Percentiles rank a stretch among this genome's conserved stretches.
phyloP scores from a whole-genome alignment of 2,888 invertebrate species.

The Hanleya hanleyi region DNA sequence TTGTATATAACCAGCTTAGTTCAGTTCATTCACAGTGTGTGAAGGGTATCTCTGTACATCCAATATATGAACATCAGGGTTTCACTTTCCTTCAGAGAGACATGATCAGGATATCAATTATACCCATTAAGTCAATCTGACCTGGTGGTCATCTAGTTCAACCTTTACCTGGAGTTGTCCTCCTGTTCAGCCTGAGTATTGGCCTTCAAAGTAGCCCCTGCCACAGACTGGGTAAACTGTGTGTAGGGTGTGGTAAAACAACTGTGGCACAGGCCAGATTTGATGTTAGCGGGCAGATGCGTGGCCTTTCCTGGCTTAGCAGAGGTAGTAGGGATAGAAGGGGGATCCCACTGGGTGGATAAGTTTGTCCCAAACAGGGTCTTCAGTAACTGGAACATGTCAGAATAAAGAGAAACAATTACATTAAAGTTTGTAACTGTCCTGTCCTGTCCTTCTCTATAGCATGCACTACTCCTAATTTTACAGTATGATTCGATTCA shows the following conservation, averaged over 20 bases:
- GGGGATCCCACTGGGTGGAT: conserved; percentile 71
- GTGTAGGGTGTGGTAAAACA: conserved; percentile 73
- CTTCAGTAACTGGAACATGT: conserved; percentile 76
- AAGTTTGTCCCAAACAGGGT: conserved; percentile 86
- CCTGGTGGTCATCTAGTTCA: too few relatives aligned
- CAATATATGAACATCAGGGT: too few relatives aligned
- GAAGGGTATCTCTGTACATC: too few relatives aligned
- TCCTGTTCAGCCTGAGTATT: conserved; percentile 59
- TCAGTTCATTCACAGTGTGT: too few relatives aligned
- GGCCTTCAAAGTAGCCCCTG: conserved; percentile 63
- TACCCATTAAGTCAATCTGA: too few relatives aligned
- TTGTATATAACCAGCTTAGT: too few relatives aligned
- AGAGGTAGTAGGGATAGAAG: conserved; percentile 39
- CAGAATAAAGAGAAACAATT: not conserved
- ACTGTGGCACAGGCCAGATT: conserved; percentile 72
- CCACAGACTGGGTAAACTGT: conserved; percentile 72
- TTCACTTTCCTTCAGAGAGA: too few relatives aligned
- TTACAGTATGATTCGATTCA: too few relatives aligned
- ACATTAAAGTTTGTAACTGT: too few relatives aligned
- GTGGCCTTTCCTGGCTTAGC: conserved; percentile 61
- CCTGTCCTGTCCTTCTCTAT: too few relatives aligned
- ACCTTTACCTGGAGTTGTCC: conserved; percentile 61
- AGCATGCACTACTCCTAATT: too few relatives aligned
- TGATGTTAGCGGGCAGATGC: conserved; percentile 48
- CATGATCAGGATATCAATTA: too few relatives aligned